These are phyloP conservation scores for Aegithalos caudatus DNA, from an alignment of 2,113 vertebrate genomes.

Conservation along the genomic window DNA sequence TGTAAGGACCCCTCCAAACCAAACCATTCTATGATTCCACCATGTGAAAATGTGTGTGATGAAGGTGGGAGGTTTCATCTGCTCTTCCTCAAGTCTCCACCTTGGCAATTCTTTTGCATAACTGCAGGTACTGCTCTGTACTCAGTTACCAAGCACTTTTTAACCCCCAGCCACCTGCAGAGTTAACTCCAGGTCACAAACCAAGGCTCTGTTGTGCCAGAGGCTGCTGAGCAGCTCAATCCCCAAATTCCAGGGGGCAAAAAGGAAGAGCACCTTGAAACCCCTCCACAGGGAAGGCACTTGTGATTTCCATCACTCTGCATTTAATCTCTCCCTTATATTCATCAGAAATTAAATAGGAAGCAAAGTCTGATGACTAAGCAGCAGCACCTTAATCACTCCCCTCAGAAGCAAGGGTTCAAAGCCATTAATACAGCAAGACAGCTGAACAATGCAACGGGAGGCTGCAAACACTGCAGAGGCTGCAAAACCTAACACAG, in stretches of 20 bases:
- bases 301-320: accelerated
- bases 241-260: not conserved
- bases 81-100: not conserved
- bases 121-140: not conserved
- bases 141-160: not conserved
- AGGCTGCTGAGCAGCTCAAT: not conserved
- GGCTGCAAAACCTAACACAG: not conserved
- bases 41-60: not conserved
- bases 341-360: not conserved
- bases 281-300: not conserved
- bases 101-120: not conserved
- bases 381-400: not conserved
- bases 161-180: not conserved
- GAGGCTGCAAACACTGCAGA: not conserved
- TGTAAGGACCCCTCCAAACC: not conserved
- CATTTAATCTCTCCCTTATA: not conserved
- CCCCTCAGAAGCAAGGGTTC: not conserved
- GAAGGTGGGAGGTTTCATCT: not conserved
- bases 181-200: not conserved
- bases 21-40: not conserved
- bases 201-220: not conserved
- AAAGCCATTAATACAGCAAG: not conserved
- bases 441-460: not conserved
- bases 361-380: slow-evolving; percentile 7
- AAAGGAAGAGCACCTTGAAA: not conserved